phyloP scores from a whole-genome alignment of 2,888 invertebrate genomes.

The Patella depressa region DNA sequence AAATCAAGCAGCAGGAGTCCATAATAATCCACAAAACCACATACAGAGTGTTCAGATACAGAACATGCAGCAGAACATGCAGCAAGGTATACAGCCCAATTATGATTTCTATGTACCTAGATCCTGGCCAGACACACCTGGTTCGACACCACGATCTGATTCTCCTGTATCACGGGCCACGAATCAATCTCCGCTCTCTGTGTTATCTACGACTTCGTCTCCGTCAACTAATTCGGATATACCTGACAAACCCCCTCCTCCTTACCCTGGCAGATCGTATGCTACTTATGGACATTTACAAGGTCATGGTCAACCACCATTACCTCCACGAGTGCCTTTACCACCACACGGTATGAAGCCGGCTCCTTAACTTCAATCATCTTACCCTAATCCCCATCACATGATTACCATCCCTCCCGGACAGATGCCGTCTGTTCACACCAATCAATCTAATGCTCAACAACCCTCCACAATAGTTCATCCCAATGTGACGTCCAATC shows the following conservation, averaged over 20 bases:
- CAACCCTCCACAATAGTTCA: constrained; percentile 20
- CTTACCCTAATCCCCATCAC: constrained; percentile 12
- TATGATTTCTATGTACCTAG: constrained; percentile 30
- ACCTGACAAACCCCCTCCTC: constrained; percentile 69
- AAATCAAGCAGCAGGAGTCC: constrained; percentile 20
- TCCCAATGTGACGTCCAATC: constrained; percentile 9
- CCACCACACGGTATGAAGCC: constrained; percentile 37
- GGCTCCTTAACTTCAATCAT: constrained; percentile 9
- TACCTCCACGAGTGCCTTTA: constrained; percentile 58
- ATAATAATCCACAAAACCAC: constrained; percentile 29
- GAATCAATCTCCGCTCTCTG: constrained; percentile 70
- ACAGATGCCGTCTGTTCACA: constrained; percentile 31
- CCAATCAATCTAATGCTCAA: constrained; percentile 15
- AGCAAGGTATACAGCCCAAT: constrained; percentile 16
- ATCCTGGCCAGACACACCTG: constrained; percentile 50
- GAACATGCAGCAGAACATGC: constrained; percentile 15
- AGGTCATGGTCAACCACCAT: constrained; percentile 45
- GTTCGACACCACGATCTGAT: constrained; percentile 64
- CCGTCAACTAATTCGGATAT: constrained; percentile 70
- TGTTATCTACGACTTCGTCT: constrained; percentile 67
- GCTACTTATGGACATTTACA: constrained; percentile 27
- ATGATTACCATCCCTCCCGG: constrained; percentile 18
- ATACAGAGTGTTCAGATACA: constrained; percentile 36
- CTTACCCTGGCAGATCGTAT: constrained; percentile 58
- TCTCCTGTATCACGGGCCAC: constrained; percentile 66